These are phyloP conservation scores for Brachionichthys hirsutus DNA, from an alignment of 2,113 vertebrate genomes.

Conservation along the genomic window DNA sequence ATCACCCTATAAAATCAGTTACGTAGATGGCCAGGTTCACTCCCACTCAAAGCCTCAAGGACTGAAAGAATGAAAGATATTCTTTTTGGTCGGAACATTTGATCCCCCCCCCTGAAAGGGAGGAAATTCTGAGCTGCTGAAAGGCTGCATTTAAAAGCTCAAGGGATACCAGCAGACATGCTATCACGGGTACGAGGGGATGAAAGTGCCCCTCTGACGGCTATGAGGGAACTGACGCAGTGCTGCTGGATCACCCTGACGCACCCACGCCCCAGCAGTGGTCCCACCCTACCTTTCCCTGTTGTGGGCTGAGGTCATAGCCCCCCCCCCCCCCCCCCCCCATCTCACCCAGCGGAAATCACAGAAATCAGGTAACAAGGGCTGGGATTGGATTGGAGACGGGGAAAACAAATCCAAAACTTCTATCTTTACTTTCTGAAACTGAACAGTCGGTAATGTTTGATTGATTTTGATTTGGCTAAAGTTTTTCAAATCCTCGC, in stretches of 20 bases:
- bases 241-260: slow-evolving; percentile 5
- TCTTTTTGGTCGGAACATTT: slow-evolving; percentile 68
- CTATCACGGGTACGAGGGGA: slow-evolving; percentile 53
- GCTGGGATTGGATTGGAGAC: too few species aligned
- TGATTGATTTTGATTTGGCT: too few species aligned
- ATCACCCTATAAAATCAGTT: slow-evolving; percentile 62
- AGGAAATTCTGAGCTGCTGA: slow-evolving; percentile 64
- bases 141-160: slow-evolving; percentile 72
- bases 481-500: too few species aligned
- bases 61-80: slow-evolving; percentile 58
- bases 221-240: neutral
- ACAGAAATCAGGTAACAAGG: too few species aligned
- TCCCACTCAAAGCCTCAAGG: slow-evolving; percentile 57
- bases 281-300: slow-evolving; percentile 23
- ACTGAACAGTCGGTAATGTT: too few species aligned
- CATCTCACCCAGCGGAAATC: slow-evolving; percentile 73
- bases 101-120: slow-evolving; percentile 71
- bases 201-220: slow-evolving; percentile 7
- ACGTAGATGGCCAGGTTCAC: slow-evolving; percentile 54
- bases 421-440: too few species aligned
- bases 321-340: slow-evolving; percentile 65
- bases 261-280: slow-evolving; percentile 32
- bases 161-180: slow-evolving; percentile 65
- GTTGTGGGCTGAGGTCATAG: slow-evolving; percentile 57
- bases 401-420: too few species aligned